Evolutionary conservation across 1,140 invertebrate genomes (phyloP).

Genomic region (Pogonognathellus flavescens): DNA sequence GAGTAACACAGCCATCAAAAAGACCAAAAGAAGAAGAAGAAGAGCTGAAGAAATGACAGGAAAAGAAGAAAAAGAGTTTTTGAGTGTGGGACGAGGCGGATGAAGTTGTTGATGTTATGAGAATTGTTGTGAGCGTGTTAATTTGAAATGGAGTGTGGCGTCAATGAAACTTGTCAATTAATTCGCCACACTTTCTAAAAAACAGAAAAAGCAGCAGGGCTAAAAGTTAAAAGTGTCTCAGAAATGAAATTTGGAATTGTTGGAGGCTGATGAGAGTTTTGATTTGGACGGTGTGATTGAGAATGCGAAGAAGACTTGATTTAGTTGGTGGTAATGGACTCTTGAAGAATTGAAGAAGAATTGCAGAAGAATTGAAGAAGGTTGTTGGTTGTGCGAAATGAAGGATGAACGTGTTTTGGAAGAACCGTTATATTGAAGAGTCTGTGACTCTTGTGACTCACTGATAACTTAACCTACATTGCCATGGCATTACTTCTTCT

Average conservation of each 20-base stretch:
- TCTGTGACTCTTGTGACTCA: not conserved
- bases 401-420: slow-evolving; percentile 30
- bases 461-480: slow-evolving; percentile 41
- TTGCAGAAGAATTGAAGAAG: not conserved
- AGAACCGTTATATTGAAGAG: not conserved
- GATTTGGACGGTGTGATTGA: not conserved
- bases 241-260: not conserved
- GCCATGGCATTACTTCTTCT: slow-evolving; percentile 15
- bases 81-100: not conserved
- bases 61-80: not conserved
- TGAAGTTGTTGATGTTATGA: not conserved
- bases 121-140: not conserved
- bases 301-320: not conserved
- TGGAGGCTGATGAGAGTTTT: not conserved
- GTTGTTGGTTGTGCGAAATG: not conserved
- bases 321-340: not conserved
- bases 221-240: no score
- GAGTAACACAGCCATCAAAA: no score
- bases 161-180: not conserved
- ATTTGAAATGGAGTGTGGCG: not conserved
- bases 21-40: no score
- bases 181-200: slow-evolving; percentile 21
- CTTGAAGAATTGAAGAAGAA: not conserved
- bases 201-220: no score
- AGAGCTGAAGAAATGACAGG: no score